Percentiles rank a stretch among this genome's conserved stretches.
Evolutionary conservation across 2,797 vertebrate genomes (phyloP).

Genomic region (Sus cebifrons): DNA sequence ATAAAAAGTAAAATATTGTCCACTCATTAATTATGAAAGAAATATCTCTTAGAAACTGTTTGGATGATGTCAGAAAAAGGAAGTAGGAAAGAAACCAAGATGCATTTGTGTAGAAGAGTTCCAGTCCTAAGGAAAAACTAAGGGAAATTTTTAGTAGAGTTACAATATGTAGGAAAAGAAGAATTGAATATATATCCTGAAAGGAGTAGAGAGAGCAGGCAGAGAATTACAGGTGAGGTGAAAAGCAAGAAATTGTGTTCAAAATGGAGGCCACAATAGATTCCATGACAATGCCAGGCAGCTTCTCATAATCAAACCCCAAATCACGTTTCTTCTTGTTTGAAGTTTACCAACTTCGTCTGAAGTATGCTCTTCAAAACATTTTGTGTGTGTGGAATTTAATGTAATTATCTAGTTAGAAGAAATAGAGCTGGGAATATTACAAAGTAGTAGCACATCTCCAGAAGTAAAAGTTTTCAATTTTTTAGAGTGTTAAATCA

Average conservation of each 20-base stretch:
- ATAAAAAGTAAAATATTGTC: not conserved
- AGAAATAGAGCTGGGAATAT: conserved; percentile 36
- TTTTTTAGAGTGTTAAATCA: conserved; percentile 51
- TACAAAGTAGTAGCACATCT: not conserved
- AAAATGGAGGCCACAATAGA: not conserved
- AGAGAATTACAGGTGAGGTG: not conserved
- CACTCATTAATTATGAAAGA: not conserved
- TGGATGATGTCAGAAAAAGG: not conserved
- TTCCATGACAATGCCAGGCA: not conserved
- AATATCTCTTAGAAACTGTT: not conserved
- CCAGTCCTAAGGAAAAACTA: not conserved
- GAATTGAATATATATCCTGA: not conserved
- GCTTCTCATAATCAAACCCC: not conserved
- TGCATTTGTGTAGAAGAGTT: not conserved
- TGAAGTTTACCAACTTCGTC: not conserved
- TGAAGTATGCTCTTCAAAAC: not conserved
- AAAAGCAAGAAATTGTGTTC: not conserved
- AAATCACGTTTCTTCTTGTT: not conserved
- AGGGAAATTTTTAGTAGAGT: not conserved
- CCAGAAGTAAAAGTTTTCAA: conserved; percentile 8
- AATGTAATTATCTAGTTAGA: conserved; percentile 24
- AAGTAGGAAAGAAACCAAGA: not conserved
- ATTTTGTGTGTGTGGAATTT: not conserved
- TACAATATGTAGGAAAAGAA: not conserved
- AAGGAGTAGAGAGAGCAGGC: not conserved